Percentiles rank a stretch among this genome's conserved stretches.
Evolutionary conservation across 2,888 invertebrate genomes (phyloP).

Genomic region (Caenorhabditis zanzibari): DNA sequence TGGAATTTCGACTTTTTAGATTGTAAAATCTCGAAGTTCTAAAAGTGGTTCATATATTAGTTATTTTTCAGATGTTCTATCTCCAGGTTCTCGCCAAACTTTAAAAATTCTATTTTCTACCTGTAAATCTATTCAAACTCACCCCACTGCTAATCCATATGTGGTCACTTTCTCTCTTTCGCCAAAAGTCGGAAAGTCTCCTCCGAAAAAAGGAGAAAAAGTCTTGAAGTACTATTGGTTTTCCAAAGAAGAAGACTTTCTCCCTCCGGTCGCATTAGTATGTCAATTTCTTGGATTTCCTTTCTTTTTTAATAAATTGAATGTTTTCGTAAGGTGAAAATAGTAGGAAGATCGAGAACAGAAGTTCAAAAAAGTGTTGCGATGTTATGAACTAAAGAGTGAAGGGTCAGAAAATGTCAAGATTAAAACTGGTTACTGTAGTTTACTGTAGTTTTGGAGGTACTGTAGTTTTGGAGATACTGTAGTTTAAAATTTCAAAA

Average conservation of each 20-base stretch:
- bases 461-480: too few relatives aligned
- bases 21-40: too few relatives aligned
- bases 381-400: neutral
- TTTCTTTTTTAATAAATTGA: slow-evolving; percentile 17
- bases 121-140: neutral
- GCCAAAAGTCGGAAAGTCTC: too few relatives aligned
- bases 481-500: too few relatives aligned
- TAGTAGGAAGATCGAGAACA: neutral
- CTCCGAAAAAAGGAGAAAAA: slow-evolving; percentile 9
- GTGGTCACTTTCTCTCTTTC: neutral
- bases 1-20: too few relatives aligned
- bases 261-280: slow-evolving; percentile 36
- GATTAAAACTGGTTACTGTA: neutral
- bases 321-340: neutral
- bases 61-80: too few relatives aligned
- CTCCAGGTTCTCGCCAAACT: too few relatives aligned
- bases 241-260: slow-evolving; percentile 29
- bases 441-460: neutral
- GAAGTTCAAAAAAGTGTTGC: slow-evolving; percentile 3
- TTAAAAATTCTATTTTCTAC: too few relatives aligned
- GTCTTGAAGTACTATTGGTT: slow-evolving; percentile 41
- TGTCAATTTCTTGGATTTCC: slow-evolving; percentile 45
- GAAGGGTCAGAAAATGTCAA: neutral
- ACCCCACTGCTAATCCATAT: slow-evolving; percentile 6
- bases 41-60: too few relatives aligned